These are phyloP conservation scores for Hypena proboscidalis DNA, from an alignment of 2,888 invertebrate genomes.

Conservation along the genomic window DNA sequence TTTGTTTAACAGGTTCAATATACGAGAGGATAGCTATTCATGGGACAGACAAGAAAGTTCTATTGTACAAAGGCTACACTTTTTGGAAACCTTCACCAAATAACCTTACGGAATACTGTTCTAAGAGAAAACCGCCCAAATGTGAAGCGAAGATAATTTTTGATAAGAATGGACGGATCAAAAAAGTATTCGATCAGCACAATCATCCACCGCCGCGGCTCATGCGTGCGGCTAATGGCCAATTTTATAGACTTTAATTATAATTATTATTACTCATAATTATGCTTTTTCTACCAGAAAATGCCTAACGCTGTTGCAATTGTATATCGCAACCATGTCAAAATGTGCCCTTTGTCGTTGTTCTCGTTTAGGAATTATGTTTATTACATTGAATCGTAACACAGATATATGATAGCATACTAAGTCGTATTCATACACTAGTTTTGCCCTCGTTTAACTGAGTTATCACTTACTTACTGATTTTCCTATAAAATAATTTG, in stretches of 20 bases:
- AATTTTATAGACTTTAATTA: conserved; percentile 12
- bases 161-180: background rate
- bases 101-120: conserved; percentile 10
- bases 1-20: background rate
- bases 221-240: conserved; percentile 8
- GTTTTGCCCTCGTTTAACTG: too few relatives aligned
- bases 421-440: too few relatives aligned
- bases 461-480: too few relatives aligned
- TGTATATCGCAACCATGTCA: too few relatives aligned
- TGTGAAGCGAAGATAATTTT: conserved; percentile 10
- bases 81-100: conserved; percentile 9
- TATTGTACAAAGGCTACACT: conserved; percentile 6
- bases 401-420: too few relatives aligned
- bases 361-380: too few relatives aligned
- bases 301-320: too few relatives aligned
- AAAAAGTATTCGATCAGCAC: background rate
- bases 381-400: too few relatives aligned
- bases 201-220: conserved; percentile 22
- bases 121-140: conserved; percentile 3
- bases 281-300: too few relatives aligned
- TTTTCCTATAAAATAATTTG: too few relatives aligned
- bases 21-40: conserved; percentile 14
- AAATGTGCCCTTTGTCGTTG: too few relatives aligned
- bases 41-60: conserved; percentile 3
- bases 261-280: too few relatives aligned